Conservation (phyloP, 2,113 vertebrate genomes). For the Callipepla californica region DNA sequence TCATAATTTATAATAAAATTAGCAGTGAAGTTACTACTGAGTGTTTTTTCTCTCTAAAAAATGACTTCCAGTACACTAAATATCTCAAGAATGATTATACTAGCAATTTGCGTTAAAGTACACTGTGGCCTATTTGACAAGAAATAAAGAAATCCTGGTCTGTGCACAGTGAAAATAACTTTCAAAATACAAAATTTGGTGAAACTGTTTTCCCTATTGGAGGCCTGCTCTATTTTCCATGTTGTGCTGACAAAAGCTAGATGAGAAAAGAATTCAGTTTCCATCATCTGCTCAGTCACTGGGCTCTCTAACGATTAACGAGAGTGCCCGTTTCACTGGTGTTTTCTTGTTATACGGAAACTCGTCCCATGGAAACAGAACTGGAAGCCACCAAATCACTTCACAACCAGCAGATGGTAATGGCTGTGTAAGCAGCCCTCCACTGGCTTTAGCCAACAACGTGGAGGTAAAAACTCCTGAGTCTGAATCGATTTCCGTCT, state of each 20-base stretch:
- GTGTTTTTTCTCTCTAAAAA: background rate
- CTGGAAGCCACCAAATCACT: conserved; percentile 5
- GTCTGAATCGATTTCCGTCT: background rate
- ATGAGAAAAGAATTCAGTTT: conserved; percentile 53
- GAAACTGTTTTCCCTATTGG: background rate
- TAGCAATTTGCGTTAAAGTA: background rate
- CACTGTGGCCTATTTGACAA: conserved; percentile 12
- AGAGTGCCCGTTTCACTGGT: background rate
- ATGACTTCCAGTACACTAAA: background rate
- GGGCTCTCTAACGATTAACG: background rate
- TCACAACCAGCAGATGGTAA: conserved; percentile 18
- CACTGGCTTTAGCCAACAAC: background rate
- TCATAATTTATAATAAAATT: background rate
- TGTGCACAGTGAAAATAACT: conserved; percentile 31
- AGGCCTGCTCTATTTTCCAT: conserved; percentile 47
- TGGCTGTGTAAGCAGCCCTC: background rate
- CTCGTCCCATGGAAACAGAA: background rate
- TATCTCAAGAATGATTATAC: background rate
- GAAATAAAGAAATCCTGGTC: background rate
- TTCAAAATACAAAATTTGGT: conserved; percentile 18
- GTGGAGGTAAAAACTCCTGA: background rate
- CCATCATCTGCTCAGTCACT: conserved; percentile 35
- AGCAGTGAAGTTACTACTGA: background rate
- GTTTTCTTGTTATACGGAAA: conserved; percentile 39
- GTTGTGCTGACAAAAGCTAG: conserved; percentile 25